Evolutionary conservation across 2,888 invertebrate species (phyloP).

Genomic region (Plebejus melissa): DNA sequence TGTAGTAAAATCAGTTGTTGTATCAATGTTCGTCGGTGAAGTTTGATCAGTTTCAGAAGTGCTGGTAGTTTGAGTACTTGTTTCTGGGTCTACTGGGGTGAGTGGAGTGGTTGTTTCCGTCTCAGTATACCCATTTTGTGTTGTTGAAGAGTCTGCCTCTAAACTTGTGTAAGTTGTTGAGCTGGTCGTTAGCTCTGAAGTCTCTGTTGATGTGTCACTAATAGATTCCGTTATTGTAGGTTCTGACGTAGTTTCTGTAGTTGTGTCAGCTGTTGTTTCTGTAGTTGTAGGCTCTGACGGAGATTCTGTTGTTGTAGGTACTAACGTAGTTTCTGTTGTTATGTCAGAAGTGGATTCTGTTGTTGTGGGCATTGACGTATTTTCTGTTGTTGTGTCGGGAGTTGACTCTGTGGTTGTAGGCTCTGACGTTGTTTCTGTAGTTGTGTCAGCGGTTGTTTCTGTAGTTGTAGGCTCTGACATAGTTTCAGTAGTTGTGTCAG

Average conservation of each 20-base stretch:
- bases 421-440: neutral
- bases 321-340: too few species aligned
- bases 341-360: too few species aligned
- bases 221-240: too few species aligned
- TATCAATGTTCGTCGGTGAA: neutral
- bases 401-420: too few species aligned
- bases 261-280: too few species aligned
- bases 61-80: neutral
- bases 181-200: neutral
- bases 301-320: too few species aligned
- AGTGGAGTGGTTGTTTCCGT: neutral
- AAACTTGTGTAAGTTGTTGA: neutral
- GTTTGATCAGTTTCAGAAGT: conserved; percentile 15
- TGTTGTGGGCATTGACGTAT: too few species aligned
- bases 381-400: too few species aligned
- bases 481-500: conserved; percentile 25
- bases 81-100: neutral
- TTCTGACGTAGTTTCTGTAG: too few species aligned
- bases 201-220: neutral
- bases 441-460: neutral
- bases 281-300: too few species aligned
- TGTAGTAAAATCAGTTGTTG: conserved; percentile 10
- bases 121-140: neutral
- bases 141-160: neutral
- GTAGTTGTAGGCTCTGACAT: conserved; percentile 27